Base-by-base conservation (phyloP, 92 coral and sea anemone species). In the Zoanthus solanderi region DNA sequence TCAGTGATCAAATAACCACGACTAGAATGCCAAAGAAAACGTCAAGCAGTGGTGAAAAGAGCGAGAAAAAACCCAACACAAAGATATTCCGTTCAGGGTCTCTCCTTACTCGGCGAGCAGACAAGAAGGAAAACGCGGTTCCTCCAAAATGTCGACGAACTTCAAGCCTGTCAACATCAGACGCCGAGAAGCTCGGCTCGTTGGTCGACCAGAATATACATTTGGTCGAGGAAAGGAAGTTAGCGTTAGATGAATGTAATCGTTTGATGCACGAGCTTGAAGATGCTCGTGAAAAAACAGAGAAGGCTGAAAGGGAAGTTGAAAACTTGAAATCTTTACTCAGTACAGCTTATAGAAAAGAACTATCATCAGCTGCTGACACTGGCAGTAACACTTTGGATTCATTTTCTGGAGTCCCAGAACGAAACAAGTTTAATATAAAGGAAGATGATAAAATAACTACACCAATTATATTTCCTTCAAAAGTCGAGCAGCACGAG, bases 71-170 rank as follows among this genome's bases (percentile, higher is more conserved):
- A 29, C 78, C 91, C 6, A 90, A 95, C 0, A 84, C 91, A 10
- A 89, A 96, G 15, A 76, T 96, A 1, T 95, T 95, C 42, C 93
- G 98, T 23, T 95, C 98, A 0, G 93, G 95, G 44, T 96, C 99
- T 14, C 89, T 95, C 7, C 90, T 95, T 71, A 88, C 83, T 15
- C 90, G 98, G 52, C 90, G 92, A 72, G 87, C 92, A 52, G 72
- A 87, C 53, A 88, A 87, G 76, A 90, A 89, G 30, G 93, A 91
- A 72, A 77, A 77, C 32, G 79, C 76, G 6, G 48, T 87, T 5
- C 79, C 90, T 16, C 78, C 84, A 60, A 92, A 92, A 42, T 89
- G 89, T 45, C 90, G 89, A 60, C 84, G 96, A 56, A 81, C 93
- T 53, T 91, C 98, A 3, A 84, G 94, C 4, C 77, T 87, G 46